Evolutionary conservation across 2,113 vertebrate genomes (phyloP), one percentile per base, ranked within the genome.

Genomic region (Taurulus bubalis): DNA sequence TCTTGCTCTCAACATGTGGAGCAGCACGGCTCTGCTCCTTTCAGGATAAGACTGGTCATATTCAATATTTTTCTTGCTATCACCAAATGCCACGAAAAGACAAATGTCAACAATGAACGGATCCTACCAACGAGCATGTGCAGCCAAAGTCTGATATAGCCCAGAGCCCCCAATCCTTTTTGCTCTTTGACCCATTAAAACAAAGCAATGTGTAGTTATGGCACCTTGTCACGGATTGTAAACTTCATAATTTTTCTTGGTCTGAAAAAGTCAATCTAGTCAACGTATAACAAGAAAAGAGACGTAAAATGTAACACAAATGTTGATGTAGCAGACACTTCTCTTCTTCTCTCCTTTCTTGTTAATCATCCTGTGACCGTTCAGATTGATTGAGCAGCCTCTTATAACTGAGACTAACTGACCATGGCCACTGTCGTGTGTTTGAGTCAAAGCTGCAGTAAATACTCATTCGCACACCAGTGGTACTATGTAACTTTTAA

Each of bases 291-390:
- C 8, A 64, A 42, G 30, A 15, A n/a, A 62, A n/a, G 20, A 72
- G 0, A 34, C 11, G 3, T 8, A n/a, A 26, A 8, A 45, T 45
- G 2, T 12, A n/a, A 65, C 22, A 10, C 32, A 36, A 12, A 6
- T 58, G 5, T 14, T 8, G 7, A 24, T 53, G 28, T 20, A 42
- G 70, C 55, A 62, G 12, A n/a, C 12, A 47, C n/a, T 63, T 36
- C 42, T 24, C 38, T 36, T 51, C 4, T 47, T 55, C 10, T 55
- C n/a, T 47, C 9, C 22, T 6, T 3, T 56, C 14, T 72, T 45
- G 42, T 71, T 72, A 22, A 78, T 83, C 66, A 68, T 66, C 32
- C 45, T 18, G 38, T 12, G 8, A 72, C 47, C 11, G 0, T 55
- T 73, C 11, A 67, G 11, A n/a, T 14, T 56, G 2, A 76, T 55